phyloP scores from a whole-genome alignment of 2,888 invertebrate species.

The Ophraella communa region DNA sequence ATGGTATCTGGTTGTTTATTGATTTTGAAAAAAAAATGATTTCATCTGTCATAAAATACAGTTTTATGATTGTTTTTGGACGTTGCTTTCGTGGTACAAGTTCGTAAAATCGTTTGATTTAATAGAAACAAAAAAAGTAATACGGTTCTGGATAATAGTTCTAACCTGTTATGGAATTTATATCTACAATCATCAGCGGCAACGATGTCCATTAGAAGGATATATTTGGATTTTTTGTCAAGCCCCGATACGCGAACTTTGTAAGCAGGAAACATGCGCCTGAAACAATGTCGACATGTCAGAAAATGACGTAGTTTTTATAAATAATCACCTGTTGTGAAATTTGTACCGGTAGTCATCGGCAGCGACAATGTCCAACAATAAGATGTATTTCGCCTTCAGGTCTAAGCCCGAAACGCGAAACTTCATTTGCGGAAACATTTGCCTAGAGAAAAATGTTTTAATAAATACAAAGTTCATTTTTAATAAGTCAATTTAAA shows the following conservation, averaged over 20 bases:
- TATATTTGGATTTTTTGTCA: constrained; percentile 97
- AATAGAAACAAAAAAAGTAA: constrained; percentile 18
- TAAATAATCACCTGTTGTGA: constrained; percentile 81
- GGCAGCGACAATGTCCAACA: constrained; percentile 98
- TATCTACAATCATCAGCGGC: constrained; percentile 95
- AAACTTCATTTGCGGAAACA: constrained; percentile 99
- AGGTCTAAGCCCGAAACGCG: constrained; percentile 97
- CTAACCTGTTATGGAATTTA: constrained; percentile 92
- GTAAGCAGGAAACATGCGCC: constrained; percentile 98
- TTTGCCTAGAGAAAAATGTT: constrained; percentile 80
- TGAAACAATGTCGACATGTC: constrained; percentile 65
- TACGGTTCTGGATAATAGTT: constrained; percentile 35
- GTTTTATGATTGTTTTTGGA: background rate
- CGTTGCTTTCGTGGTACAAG: constrained; percentile 27
- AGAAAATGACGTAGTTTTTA: constrained; percentile 27
- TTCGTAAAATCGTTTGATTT: constrained; percentile 44
- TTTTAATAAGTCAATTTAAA: no score
- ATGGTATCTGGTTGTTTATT: background rate
- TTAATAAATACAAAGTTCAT: background rate
- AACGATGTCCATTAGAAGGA: constrained; percentile 96
- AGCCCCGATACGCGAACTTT: constrained; percentile 95
- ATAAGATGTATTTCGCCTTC: constrained; percentile 97
- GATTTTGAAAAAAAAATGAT: no score
- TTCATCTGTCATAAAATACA: no score
- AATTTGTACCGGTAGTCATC: constrained; percentile 99